Evolutionary conservation across 2,888 invertebrate genomes (phyloP).

Genomic region (Zeuzera pyrina): DNA sequence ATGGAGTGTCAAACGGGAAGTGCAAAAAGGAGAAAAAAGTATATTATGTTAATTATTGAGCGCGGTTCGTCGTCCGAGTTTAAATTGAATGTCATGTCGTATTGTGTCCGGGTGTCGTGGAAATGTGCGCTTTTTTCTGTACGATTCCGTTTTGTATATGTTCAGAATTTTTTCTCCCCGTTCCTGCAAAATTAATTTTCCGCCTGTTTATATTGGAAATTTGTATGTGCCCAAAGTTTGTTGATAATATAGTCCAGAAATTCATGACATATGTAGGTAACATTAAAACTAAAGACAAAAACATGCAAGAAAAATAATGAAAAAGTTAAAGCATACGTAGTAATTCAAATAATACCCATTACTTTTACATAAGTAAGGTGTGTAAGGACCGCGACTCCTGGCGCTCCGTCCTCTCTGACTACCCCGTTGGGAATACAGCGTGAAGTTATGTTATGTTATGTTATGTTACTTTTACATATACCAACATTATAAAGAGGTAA

Average conservation of each 20-base stretch:
- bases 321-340: no score
- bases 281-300: no score
- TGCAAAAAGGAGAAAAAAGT: conserved; percentile 70
- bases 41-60: conserved; percentile 72
- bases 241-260: neutral
- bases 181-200: neutral
- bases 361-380: no score
- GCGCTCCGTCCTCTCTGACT: no score
- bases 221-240: neutral
- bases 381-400: no score
- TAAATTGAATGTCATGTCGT: conserved; percentile 69
- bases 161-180: neutral
- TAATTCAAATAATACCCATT: no score
- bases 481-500: no score
- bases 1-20: conserved; percentile 73
- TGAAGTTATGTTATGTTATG: no score
- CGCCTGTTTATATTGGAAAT: neutral
- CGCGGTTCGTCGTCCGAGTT: conserved; percentile 59
- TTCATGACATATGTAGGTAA: no score
- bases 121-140: conserved; percentile 34
- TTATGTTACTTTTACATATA: no score
- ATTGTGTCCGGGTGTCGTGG: conserved; percentile 28
- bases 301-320: no score
- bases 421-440: no score
- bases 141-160: conserved; percentile 32